phyloP scores from a whole-genome alignment of 2,797 vertebrate species.

The Rallus crepitans region DNA sequence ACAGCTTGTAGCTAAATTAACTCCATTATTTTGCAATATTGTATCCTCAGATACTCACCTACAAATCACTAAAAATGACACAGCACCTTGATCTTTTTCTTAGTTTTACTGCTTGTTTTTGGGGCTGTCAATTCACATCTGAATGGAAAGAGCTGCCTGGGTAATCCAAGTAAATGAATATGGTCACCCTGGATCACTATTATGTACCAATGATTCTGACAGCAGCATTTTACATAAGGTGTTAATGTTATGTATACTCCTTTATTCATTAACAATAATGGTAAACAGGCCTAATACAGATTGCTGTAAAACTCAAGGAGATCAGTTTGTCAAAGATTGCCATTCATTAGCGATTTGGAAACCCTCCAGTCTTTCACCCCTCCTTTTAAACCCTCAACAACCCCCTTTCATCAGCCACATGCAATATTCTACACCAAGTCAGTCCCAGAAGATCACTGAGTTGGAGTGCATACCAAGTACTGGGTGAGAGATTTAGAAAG shows the following conservation, averaged over 20 bases:
- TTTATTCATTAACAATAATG: background rate
- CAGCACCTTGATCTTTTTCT: background rate
- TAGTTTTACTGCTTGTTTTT: background rate
- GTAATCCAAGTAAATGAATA: background rate
- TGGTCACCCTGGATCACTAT: background rate
- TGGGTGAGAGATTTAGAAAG: background rate
- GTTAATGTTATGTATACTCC: background rate
- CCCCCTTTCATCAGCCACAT: background rate
- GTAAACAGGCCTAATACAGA: background rate
- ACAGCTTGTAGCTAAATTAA: background rate
- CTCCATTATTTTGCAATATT: background rate
- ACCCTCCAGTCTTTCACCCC: background rate
- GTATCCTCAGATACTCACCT: background rate
- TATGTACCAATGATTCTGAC: background rate
- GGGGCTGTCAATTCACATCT: background rate
- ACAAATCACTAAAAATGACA: background rate
- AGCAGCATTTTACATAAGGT: background rate
- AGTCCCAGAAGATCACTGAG: background rate
- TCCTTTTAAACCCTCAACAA: background rate
- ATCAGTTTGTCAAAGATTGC: background rate
- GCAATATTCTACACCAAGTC: background rate
- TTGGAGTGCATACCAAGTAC: accelerated
- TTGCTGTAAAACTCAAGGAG: background rate
- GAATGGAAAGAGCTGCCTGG: background rate
- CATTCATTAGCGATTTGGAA: background rate